A percentile compares a stretch with the other conserved stretches of the same genome.
These are phyloP conservation scores for Aleiodes alternator DNA, from an alignment of 2,888 invertebrate species.

Conservation along the genomic window DNA sequence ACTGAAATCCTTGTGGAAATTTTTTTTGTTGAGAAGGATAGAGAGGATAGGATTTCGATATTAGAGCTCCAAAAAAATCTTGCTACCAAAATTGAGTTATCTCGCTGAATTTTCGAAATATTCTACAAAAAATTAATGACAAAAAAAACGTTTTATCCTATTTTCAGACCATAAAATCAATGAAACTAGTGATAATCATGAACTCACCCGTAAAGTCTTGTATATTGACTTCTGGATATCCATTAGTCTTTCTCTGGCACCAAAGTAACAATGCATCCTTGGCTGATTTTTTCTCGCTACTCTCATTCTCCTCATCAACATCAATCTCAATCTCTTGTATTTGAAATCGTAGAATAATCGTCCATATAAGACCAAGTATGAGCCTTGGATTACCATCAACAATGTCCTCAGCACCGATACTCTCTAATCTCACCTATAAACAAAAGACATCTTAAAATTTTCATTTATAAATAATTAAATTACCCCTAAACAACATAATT, in stretches of 20 bases:
- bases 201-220: constrained; percentile 85
- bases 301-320: constrained; percentile 96
- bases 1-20: no score
- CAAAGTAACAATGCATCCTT: constrained; percentile 98
- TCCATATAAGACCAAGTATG: constrained; percentile 99
- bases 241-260: constrained; percentile 99
- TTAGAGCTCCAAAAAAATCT: no score
- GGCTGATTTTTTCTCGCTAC: constrained; percentile 98
- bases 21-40: no score
- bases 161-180: no score
- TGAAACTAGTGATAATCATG: not conserved
- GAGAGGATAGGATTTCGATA: no score
- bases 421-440: constrained; percentile 92
- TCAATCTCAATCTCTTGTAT: constrained; percentile 99
- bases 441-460: constrained; percentile 16
- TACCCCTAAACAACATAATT: constrained; percentile 6
- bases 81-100: not conserved
- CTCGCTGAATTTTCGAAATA: not conserved
- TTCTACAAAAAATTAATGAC: not conserved
- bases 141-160: no score
- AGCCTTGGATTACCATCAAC: constrained; percentile 98
- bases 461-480: not conserved
- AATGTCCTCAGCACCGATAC: constrained; percentile 99
- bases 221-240: constrained; percentile 92
- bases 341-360: constrained; percentile 98